Base-by-base conservation (phyloP, 2,797 vertebrate species). In the Etheostoma nigrum region DNA sequence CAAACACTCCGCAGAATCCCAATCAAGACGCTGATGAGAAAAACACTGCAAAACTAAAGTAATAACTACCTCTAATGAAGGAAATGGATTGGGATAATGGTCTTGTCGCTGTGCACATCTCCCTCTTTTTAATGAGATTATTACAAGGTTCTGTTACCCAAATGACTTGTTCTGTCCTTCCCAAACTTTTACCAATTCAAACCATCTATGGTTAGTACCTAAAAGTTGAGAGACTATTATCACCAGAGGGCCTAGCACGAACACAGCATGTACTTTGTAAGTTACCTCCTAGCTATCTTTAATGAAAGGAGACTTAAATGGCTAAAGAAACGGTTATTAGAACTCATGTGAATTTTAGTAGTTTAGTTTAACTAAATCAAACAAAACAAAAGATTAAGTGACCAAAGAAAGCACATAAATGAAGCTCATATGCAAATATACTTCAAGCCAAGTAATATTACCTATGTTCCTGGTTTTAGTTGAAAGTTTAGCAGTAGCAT, bases 21-120 rank as follows among this genome's bases (percentile, higher is more conserved):
- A 78, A 87, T 90, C 78, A 81, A 78, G 80, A 79, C 60, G 68
- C 74, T 88, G 89, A 91, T 86, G 88, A 86, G 83, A 83, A 74
- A 88, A 83, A 70, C 63, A 66, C 40, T 4, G 52, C 79, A 78
- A 59, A 63, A 69, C 66, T 64, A 42, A 86, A 78, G 79, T 81
- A 88, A 86, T 88, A 80, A 88, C 87, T 79, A 85, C 53, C 59
- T 60, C 54, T 81, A 76, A 81, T 53, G 58, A 10, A 9, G 67
- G 58, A 40, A 76, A 81, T n/a, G 55, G 65, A 62, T 62, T 48
- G 36, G 54, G 61, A 87, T 84, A 88, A 89, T 82, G 76, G 61
- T 67, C 60, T 76, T 3, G 45, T 70, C 67, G 77, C 69, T 71
- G 49, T 65, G 67, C 72, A 70, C 69, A 67, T 81, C 82, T 79